A percentile compares a stretch with the other conserved stretches of the same genome.
These are phyloP conservation scores for Myotis lucifugus DNA, from an alignment of 2,113 vertebrate genomes.

Conservation along the genomic window DNA sequence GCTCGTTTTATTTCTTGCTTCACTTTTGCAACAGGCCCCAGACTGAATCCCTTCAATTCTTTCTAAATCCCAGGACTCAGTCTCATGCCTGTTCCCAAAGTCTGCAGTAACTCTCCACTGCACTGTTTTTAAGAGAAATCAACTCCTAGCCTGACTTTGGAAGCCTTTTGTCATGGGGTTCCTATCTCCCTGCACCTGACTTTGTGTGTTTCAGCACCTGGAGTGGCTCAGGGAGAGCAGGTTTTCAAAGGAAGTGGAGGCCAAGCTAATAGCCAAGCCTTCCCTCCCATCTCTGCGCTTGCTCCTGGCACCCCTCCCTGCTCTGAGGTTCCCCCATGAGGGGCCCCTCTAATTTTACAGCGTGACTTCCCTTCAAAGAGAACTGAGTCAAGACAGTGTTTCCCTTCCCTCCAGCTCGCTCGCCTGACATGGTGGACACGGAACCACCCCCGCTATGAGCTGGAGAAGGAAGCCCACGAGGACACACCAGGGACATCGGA, in stretches of 20 bases:
- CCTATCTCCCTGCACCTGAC: background rate
- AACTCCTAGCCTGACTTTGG: background rate
- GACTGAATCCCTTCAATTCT: background rate
- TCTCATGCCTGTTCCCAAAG: background rate
- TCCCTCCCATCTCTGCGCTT: no score
- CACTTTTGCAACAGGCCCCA: background rate
- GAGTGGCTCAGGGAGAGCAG: background rate
- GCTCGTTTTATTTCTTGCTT: background rate
- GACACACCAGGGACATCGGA: rapidly evolving
- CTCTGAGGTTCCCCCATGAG: background rate
- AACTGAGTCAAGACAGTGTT: background rate
- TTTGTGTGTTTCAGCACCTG: background rate
- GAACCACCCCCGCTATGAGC: constrained; percentile 76
- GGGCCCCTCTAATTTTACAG: background rate
- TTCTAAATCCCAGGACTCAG: background rate
- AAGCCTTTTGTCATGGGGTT: background rate
- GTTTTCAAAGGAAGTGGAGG: background rate
- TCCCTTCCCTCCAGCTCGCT: constrained; percentile 82
- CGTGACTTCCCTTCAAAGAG: background rate
- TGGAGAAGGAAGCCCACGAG: constrained; percentile 49
- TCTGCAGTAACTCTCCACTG: background rate
- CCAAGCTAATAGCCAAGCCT: no score
- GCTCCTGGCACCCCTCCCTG: rapidly evolving
- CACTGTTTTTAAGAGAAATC: background rate
- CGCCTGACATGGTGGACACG: constrained; percentile 95